Evolutionary conservation across 2,888 invertebrate genomes (phyloP).

Genomic region (Spisula solida): DNA sequence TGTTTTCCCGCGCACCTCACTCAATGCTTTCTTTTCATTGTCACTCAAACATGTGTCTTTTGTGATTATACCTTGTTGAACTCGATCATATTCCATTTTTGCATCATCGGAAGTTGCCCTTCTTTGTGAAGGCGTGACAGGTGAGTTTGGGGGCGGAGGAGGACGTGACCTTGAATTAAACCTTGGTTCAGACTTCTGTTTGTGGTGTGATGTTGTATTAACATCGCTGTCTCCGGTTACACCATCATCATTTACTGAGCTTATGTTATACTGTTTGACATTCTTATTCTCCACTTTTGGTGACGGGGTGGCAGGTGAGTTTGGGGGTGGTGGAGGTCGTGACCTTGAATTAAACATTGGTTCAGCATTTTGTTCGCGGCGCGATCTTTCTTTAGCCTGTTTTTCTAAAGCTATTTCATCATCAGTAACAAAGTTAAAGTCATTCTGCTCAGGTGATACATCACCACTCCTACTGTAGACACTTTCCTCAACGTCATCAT

Average conservation of each 20-base stretch:
- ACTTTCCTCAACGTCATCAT: no score
- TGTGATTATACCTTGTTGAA: background rate
- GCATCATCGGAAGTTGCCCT: background rate
- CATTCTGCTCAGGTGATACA: background rate
- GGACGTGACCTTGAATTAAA: background rate
- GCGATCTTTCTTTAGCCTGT: no score
- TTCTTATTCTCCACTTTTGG: background rate
- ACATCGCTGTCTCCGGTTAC: background rate
- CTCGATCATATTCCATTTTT: background rate
- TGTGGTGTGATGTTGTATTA: background rate
- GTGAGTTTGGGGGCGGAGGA: background rate
- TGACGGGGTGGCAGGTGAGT: background rate
- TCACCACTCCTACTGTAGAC: background rate
- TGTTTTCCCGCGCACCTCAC: no score
- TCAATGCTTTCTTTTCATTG: no score
- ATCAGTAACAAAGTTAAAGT: background rate
- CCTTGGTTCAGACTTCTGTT: background rate
- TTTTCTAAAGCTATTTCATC: no score
- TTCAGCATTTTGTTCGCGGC: background rate
- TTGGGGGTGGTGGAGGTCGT: background rate
- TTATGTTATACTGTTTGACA: background rate
- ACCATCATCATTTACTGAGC: background rate
- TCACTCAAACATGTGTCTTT: background rate
- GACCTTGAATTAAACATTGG: background rate
- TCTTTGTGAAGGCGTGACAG: background rate